Percentiles rank a stretch among this genome's conserved stretches.
These are phyloP conservation scores for Ormyrus rosae DNA, from an alignment of 2,888 invertebrate genomes.

Conservation along the genomic window DNA sequence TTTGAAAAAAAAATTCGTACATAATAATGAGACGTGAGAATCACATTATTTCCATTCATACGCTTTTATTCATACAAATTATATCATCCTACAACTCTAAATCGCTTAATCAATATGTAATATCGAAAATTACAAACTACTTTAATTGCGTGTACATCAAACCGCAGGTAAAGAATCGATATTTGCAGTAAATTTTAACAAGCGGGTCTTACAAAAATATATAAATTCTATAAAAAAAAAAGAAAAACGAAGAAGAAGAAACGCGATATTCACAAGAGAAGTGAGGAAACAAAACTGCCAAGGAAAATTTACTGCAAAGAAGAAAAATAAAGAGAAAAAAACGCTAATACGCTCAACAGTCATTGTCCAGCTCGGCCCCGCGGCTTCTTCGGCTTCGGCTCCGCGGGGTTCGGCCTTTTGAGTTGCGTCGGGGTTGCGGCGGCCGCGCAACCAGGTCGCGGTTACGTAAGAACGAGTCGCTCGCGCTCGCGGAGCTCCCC, in stretches of 20 bases:
- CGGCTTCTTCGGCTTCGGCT: background rate
- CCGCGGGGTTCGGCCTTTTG: background rate
- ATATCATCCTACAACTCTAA: slow-evolving; percentile 28
- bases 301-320: slow-evolving; percentile 34
- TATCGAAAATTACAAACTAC: slow-evolving; percentile 44
- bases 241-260: background rate
- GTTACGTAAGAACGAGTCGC: background rate
- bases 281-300: background rate
- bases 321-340: background rate
- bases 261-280: background rate
- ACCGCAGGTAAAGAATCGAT: slow-evolving; percentile 23
- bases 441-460: background rate
- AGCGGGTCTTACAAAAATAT: slow-evolving; percentile 14
- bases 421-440: background rate
- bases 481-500: background rate
- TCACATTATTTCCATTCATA: slow-evolving; percentile 51
- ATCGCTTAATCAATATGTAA: slow-evolving; percentile 29
- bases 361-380: slow-evolving; percentile 19
- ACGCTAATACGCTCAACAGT: slow-evolving; percentile 28
- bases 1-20: slow-evolving; percentile 40
- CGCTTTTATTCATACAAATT: slow-evolving; percentile 42
- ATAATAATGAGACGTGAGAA: slow-evolving; percentile 43
- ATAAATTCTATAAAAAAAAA: slow-evolving; percentile 9
- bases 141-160: slow-evolving; percentile 27
- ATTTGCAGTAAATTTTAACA: slow-evolving; percentile 33